phyloP scores from a whole-genome alignment of 2,888 invertebrate genomes.

The Adelognathus sp. region DNA sequence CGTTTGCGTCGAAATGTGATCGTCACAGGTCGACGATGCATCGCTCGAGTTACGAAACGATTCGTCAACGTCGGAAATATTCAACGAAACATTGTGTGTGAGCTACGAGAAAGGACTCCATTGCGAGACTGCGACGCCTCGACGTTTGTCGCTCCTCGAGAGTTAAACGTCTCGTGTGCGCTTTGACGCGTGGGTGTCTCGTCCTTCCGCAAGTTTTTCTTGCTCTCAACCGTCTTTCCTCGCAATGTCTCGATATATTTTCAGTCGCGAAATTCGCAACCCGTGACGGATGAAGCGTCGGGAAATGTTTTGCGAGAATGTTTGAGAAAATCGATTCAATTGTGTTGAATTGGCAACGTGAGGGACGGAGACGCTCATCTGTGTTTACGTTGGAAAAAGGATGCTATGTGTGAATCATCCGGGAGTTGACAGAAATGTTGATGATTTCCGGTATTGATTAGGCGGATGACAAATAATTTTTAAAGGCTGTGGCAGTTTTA shows the following conservation, averaged over 20 bases:
- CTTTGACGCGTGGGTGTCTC: slow-evolving; percentile 77
- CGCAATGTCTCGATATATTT: not conserved
- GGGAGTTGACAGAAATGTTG: slow-evolving; percentile 17
- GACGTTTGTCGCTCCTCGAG: slow-evolving; percentile 37
- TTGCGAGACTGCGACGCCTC: slow-evolving; percentile 53
- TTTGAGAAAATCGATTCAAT: slow-evolving; percentile 16
- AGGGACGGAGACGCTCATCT: not conserved
- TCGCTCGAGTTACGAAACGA: not conserved
- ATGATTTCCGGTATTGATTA: not conserved
- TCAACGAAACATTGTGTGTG: not conserved
- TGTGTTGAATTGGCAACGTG: not conserved
- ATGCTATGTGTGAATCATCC: slow-evolving; percentile 38
- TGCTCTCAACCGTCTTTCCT: not conserved
- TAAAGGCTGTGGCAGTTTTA: not conserved
- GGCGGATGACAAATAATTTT: not conserved
- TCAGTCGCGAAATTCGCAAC: not conserved
- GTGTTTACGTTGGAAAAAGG: not conserved
- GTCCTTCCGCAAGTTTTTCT: slow-evolving; percentile 68
- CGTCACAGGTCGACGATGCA: not conserved
- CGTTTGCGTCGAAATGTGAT: slow-evolving; percentile 58
- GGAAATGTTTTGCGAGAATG: not conserved
- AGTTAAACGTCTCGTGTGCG: slow-evolving; percentile 58
- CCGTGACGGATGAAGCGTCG: not conserved
- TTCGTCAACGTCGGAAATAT: not conserved
- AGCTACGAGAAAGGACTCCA: slow-evolving; percentile 47